Conservation (phyloP, 2,888 invertebrate species). For the Graphium colonna region DNA sequence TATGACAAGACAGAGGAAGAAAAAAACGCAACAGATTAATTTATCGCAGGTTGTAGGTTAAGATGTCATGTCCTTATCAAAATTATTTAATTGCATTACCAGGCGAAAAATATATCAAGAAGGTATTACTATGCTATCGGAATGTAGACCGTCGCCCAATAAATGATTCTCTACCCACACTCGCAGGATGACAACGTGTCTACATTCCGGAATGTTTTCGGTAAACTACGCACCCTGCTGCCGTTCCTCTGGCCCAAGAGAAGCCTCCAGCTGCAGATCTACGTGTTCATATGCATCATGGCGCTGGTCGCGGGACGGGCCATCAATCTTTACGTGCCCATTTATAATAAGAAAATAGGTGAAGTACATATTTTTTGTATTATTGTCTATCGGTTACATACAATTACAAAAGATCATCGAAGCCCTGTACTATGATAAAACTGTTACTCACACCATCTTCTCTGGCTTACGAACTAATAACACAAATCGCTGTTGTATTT, state of each 20-base stretch:
- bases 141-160: constrained; percentile 18
- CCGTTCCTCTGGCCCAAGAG: constrained; percentile 98
- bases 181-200: constrained; percentile 81
- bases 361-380: constrained; percentile 50
- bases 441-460: too few species aligned
- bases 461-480: too few species aligned
- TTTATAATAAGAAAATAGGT: constrained; percentile 96
- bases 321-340: constrained; percentile 94
- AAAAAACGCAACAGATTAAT: constrained; percentile 13
- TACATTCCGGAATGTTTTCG: constrained; percentile 88
- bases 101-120: constrained; percentile 43
- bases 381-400: too few species aligned
- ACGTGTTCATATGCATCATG: constrained; percentile 90
- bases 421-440: too few species aligned
- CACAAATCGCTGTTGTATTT: background rate
- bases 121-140: constrained; percentile 36
- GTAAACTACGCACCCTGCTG: constrained; percentile 87
- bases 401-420: too few species aligned
- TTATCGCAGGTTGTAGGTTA: constrained; percentile 38
- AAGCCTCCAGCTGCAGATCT: constrained; percentile 86
- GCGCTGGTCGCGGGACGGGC: constrained; percentile 89
- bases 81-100: constrained; percentile 58
- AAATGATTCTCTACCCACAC: constrained; percentile 19
- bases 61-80: constrained; percentile 76
- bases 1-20: constrained; percentile 12